Conservation (phyloP, 1,140 invertebrate genomes). For the Zaprionus taronus region DNA sequence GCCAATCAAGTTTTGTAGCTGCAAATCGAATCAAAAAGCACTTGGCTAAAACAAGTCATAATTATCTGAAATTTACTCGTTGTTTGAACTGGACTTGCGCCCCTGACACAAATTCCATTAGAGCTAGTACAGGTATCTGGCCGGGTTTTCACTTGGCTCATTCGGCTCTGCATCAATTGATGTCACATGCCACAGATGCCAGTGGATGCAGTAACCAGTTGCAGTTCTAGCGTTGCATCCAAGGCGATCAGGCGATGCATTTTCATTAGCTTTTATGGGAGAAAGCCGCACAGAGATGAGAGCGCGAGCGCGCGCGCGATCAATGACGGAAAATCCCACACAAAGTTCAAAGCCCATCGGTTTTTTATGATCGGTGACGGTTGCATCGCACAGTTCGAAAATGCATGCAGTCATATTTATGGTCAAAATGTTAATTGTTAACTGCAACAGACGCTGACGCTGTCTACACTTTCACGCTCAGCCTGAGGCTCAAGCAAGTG, state of each 20-base stretch:
- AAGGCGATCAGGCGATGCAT: slow-evolving; percentile 21
- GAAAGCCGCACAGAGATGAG: slow-evolving; percentile 30
- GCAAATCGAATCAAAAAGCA: slow-evolving; percentile 49
- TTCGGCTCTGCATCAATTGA: slow-evolving; percentile 9
- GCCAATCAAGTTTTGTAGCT: slow-evolving; percentile 33
- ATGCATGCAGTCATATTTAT: slow-evolving; percentile 61
- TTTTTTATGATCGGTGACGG: slow-evolving; percentile 24
- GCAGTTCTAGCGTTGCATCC: slow-evolving; percentile 36
- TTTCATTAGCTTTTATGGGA: slow-evolving; percentile 24
- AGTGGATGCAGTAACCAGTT: slow-evolving; percentile 42
- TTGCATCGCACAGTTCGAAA: slow-evolving; percentile 53
- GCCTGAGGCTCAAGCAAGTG: slow-evolving; percentile 49
- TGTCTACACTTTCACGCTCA: slow-evolving; percentile 72
- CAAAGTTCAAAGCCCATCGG: slow-evolving; percentile 59
- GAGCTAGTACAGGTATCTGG: slow-evolving; percentile 24
- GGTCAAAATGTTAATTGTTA: slow-evolving; percentile 70
- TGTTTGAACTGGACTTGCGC: slow-evolving; percentile 46
- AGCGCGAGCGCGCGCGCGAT: not conserved
- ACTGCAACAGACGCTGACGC: slow-evolving; percentile 38
- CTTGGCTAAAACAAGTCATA: slow-evolving; percentile 45
- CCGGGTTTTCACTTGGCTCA: slow-evolving; percentile 60
- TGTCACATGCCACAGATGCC: slow-evolving; percentile 10
- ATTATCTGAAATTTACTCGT: slow-evolving; percentile 29
- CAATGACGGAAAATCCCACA: slow-evolving; percentile 39
- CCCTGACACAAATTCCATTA: slow-evolving; percentile 72